Evolutionary conservation across 2,888 invertebrate species (phyloP).

Genomic region (Lamellibrachia satsuma): DNA sequence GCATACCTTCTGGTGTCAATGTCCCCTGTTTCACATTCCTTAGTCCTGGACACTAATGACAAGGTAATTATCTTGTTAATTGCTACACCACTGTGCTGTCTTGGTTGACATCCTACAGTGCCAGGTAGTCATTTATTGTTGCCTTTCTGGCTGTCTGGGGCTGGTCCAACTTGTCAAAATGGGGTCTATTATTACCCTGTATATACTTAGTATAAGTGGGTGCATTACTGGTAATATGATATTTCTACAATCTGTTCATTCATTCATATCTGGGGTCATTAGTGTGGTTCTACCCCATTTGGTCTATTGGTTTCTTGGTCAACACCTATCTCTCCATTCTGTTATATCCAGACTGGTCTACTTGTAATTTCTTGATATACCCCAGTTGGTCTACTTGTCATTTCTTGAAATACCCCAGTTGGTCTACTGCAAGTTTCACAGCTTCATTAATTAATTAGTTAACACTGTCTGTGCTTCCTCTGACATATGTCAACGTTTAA

Average conservation of each 20-base stretch:
- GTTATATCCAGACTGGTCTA: too few relatives aligned
- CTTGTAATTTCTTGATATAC: too few relatives aligned
- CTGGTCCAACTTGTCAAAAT: neutral
- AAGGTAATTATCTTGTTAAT: neutral
- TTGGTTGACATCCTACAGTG: neutral
- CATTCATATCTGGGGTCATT: neutral
- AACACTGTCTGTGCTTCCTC: too few relatives aligned
- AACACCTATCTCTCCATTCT: too few relatives aligned
- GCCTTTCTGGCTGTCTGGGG: neutral
- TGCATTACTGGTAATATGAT: conserved; percentile 9
- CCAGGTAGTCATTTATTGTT: neutral
- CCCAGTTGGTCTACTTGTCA: too few relatives aligned
- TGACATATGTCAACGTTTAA: too few relatives aligned
- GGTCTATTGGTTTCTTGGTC: neutral
- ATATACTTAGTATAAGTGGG: neutral
- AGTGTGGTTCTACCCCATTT: neutral
- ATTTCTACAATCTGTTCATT: neutral
- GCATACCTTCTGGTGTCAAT: neutral
- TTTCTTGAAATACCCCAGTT: too few relatives aligned
- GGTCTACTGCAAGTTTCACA: too few relatives aligned
- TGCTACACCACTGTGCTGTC: neutral
- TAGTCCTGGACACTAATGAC: neutral
- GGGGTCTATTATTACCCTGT: neutral
- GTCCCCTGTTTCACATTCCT: neutral
- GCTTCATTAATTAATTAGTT: too few relatives aligned